Base-by-base conservation (phyloP, 2,113 vertebrate genomes). In the Neomonachus schauinslandi region DNA sequence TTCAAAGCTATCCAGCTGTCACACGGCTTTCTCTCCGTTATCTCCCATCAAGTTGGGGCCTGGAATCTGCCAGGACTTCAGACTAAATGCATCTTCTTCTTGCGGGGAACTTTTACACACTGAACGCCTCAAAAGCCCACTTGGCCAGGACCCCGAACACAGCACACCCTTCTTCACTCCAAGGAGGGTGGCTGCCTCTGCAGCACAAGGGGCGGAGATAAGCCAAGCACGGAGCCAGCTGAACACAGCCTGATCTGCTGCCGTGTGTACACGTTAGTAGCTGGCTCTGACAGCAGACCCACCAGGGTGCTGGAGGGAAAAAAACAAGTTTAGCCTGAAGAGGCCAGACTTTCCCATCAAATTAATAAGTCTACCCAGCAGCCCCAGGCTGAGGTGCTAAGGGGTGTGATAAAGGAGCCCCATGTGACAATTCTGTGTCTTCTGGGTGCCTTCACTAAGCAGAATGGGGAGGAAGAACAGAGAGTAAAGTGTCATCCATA, bases 31-130 rank as follows among this genome's bases (percentile, higher is more conserved):
- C 94, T 92, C 92, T 81, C 84, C 0, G 0, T 87, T 88, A 92
- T 81, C 71, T 67, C 63, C 86, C 69, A 88, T 94, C 92, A 87
- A 57, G 33, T 28, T 1, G 0, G 55, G 33, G 71, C 49, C 87
- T 84, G 26, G n/a, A 77, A 81, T 36, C 91, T 51, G 87, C 83
- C 84, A 86, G 94, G 61, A 89, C 84, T 96, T 89, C 91, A 93
- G 36, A 93, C n/a, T 49, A 79, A 97, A 80, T 69, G 69, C 65
- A 79, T 88, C 91, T 89, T 89, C 84, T 86, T 85, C 77, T 85
- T 88, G 80, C 65, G 13, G 22, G 55, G 57, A 83, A n/a, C 67
- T 97, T 93, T 97, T 69, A 96, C 92, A 95, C 39, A 55, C 74
- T 55, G 76, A 85, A 71, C 39, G 72, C 31, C 69, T 86, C 79